Evolutionary conservation across 2,888 invertebrate genomes (phyloP).

Genomic region (Pilophorus perplexus): DNA sequence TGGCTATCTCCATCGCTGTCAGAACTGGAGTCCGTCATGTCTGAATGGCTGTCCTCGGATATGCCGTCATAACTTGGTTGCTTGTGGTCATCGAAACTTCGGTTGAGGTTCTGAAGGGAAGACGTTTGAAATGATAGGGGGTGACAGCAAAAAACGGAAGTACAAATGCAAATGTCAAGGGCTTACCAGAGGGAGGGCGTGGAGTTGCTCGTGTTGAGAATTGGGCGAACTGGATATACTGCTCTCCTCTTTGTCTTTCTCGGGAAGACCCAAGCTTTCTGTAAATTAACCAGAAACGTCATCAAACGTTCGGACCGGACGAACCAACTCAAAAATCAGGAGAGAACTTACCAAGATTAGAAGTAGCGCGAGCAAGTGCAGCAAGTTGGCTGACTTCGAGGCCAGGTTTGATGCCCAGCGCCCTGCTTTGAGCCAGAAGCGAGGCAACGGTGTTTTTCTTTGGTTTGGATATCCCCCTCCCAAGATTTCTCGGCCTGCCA

Average conservation of each 20-base stretch:
- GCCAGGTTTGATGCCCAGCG: constrained; percentile 58
- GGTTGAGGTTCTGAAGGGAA: constrained; percentile 27
- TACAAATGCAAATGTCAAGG: background rate
- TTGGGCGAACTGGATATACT: constrained; percentile 44
- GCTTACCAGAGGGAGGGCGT: constrained; percentile 26
- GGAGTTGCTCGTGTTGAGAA: constrained; percentile 40
- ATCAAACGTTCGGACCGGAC: no score
- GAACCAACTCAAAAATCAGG: no score
- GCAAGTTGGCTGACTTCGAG: constrained; percentile 46
- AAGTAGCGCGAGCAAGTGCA: constrained; percentile 40
- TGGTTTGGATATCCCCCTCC: constrained; percentile 83
- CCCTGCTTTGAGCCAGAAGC: constrained; percentile 79
- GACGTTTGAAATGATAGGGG: background rate
- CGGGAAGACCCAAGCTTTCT: constrained; percentile 35
- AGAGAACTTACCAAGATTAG: constrained; percentile 24
- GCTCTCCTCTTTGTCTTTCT: constrained; percentile 45
- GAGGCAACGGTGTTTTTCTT: constrained; percentile 92
- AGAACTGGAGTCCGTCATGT: constrained; percentile 43
- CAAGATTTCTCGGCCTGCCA: constrained; percentile 77
- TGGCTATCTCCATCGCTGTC: constrained; percentile 44
- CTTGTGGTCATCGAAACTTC: constrained; percentile 38
- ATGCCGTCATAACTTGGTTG: constrained; percentile 42
- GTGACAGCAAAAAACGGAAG: background rate
- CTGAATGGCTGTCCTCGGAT: constrained; percentile 45
- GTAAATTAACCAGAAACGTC: constrained; percentile 3